Percentiles rank a stretch among this genome's conserved stretches.
phyloP scores from a whole-genome alignment of 2,113 vertebrate genomes.

The Pterocles orientalis region DNA sequence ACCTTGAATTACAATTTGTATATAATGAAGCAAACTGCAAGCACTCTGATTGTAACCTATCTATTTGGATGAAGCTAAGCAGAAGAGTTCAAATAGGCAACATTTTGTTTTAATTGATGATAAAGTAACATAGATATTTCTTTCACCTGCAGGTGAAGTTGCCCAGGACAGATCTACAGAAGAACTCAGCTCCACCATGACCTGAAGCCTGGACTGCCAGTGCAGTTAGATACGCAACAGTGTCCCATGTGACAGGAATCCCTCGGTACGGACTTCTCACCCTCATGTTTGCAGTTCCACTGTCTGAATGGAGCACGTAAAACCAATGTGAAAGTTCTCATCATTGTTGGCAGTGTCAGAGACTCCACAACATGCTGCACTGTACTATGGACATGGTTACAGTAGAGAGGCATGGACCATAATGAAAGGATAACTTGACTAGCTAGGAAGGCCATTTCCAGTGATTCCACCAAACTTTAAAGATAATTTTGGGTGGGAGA shows the following conservation, averaged over 20 bases:
- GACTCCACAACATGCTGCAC: neutral
- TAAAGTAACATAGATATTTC: neutral
- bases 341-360: neutral
- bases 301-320: neutral
- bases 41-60: neutral
- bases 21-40: neutral
- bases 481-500: neutral
- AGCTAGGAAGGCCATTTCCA: neutral
- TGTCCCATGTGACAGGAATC: neutral
- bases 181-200: neutral
- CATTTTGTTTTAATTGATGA: neutral
- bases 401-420: neutral
- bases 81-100: neutral
- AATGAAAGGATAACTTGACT: neutral
- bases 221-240: neutral
- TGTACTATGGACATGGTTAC: neutral
- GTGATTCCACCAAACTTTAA: neutral
- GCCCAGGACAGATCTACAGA: neutral
- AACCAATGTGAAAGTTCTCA: neutral
- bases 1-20: constrained; percentile 17
- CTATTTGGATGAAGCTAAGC: neutral
- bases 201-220: neutral
- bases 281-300: neutral
- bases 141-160: neutral
- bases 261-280: neutral